Evolutionary conservation across 2,888 invertebrate genomes (phyloP).

Genomic region (Synanthedon formicaeformis): DNA sequence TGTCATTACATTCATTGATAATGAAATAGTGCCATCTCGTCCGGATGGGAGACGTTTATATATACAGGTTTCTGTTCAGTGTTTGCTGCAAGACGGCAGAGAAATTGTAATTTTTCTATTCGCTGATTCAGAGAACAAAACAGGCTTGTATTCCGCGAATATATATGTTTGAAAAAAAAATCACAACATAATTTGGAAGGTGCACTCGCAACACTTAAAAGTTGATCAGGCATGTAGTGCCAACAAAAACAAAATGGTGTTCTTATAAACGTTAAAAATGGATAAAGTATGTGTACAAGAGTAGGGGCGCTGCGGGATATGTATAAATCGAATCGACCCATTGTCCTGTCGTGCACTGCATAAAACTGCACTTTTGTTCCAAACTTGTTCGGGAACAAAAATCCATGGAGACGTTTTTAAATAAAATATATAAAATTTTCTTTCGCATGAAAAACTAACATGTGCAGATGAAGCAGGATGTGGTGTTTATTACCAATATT

Average conservation of each 20-base stretch:
- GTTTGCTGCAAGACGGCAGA: no score
- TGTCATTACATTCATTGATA: slow-evolving; percentile 20
- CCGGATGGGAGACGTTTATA: slow-evolving; percentile 2
- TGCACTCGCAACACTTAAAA: slow-evolving; percentile 9
- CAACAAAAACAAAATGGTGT: slow-evolving; percentile 8
- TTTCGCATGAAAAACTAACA: no score
- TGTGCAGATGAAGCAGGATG: no score
- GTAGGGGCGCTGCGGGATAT: slow-evolving; percentile 37
- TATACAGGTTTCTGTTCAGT: no score
- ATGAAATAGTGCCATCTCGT: slow-evolving; percentile 24
- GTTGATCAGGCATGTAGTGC: not conserved
- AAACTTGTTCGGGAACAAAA: slow-evolving; percentile 13
- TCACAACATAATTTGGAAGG: slow-evolving; percentile 5
- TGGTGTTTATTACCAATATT: no score
- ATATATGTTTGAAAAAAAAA: slow-evolving; percentile 2
- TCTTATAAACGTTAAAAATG: not conserved
- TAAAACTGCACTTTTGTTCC: slow-evolving; percentile 33
- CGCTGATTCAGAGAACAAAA: no score
- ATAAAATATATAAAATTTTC: no score
- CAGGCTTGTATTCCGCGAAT: no score
- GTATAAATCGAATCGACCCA: slow-evolving; percentile 47
- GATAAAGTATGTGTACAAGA: slow-evolving; percentile 16
- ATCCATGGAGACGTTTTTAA: slow-evolving; percentile 10
- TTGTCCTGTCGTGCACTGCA: slow-evolving; percentile 47
- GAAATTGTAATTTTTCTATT: no score